phyloP scores from a whole-genome alignment of 1,140 invertebrate genomes.

The Frieseomelitta varia region DNA sequence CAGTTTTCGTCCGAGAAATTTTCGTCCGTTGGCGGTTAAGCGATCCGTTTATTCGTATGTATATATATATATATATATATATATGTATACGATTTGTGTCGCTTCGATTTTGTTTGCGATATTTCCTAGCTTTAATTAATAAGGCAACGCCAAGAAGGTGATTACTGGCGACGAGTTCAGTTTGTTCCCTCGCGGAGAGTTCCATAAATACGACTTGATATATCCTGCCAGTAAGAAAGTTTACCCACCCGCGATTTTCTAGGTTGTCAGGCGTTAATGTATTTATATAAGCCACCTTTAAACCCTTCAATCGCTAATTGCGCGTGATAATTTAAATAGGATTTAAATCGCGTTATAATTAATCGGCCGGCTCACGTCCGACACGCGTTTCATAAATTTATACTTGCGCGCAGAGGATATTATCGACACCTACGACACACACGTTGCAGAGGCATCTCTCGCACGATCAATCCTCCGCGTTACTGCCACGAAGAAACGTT shows the following conservation, averaged over 20 bases:
- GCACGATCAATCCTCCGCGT: not conserved
- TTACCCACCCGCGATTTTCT: constrained; percentile 52
- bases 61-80: not conserved
- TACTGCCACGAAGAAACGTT: not conserved
- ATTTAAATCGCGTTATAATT: constrained; percentile 51
- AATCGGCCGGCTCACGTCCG: constrained; percentile 20
- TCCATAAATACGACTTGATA: constrained; percentile 49
- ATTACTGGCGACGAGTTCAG: not conserved
- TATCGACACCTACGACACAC: constrained; percentile 10
- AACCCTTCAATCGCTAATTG: constrained; percentile 51
- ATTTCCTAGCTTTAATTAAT: not conserved
- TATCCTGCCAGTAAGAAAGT: constrained; percentile 51
- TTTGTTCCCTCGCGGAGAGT: constrained; percentile 22
- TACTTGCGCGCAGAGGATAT: constrained; percentile 18
- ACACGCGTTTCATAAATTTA: constrained; percentile 26
- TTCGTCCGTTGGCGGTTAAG: not conserved
- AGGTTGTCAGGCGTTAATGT: constrained; percentile 41
- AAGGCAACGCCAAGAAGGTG: not conserved
- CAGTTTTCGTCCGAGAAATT: not conserved
- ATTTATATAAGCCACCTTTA: constrained; percentile 48
- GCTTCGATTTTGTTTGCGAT: not conserved
- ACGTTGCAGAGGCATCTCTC: not conserved
- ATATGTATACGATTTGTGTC: too few species aligned
- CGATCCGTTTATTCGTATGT: not conserved
- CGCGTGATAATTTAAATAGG: constrained; percentile 50